Conservation (phyloP, 2,888 invertebrate species). For the Trichopria drosophilae region DNA sequence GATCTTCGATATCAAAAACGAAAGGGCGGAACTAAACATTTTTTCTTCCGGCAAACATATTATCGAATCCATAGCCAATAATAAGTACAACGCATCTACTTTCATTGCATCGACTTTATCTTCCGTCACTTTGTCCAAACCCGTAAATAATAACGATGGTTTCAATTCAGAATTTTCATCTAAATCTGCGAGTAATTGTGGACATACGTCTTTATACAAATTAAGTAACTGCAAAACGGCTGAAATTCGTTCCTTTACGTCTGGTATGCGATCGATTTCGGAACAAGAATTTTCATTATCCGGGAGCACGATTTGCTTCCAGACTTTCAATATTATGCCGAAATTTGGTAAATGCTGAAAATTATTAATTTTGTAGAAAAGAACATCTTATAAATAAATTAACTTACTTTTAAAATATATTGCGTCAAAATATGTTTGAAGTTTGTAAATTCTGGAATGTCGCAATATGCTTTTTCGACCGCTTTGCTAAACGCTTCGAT, state of each 20-base stretch:
- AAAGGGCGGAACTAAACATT: slow-evolving; percentile 41
- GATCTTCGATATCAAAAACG: slow-evolving; percentile 44
- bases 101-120: slow-evolving; percentile 45
- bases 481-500: slow-evolving; percentile 49
- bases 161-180: slow-evolving; percentile 33
- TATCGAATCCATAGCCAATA: slow-evolving; percentile 42
- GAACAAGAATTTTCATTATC: slow-evolving; percentile 31
- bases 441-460: slow-evolving; percentile 26
- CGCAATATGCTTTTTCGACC: slow-evolving; percentile 29
- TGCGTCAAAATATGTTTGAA: slow-evolving; percentile 39
- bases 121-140: slow-evolving; percentile 32
- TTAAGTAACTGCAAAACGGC: slow-evolving; percentile 64
- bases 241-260: slow-evolving; percentile 41
- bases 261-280: slow-evolving; percentile 30
- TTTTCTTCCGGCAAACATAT: no score
- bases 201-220: slow-evolving; percentile 61
- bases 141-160: slow-evolving; percentile 37
- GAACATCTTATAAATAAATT: not conserved
- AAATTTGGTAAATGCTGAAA: slow-evolving; percentile 54
- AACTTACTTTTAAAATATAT: slow-evolving; percentile 43
- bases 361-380: slow-evolving; percentile 1
- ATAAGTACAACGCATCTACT: slow-evolving; percentile 57
- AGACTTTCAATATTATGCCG: slow-evolving; percentile 50
- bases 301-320: slow-evolving; percentile 48
- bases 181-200: slow-evolving; percentile 56